Evolutionary conservation across 2,888 invertebrate genomes (phyloP).

Genomic region (Meliscaeva auricollis): DNA sequence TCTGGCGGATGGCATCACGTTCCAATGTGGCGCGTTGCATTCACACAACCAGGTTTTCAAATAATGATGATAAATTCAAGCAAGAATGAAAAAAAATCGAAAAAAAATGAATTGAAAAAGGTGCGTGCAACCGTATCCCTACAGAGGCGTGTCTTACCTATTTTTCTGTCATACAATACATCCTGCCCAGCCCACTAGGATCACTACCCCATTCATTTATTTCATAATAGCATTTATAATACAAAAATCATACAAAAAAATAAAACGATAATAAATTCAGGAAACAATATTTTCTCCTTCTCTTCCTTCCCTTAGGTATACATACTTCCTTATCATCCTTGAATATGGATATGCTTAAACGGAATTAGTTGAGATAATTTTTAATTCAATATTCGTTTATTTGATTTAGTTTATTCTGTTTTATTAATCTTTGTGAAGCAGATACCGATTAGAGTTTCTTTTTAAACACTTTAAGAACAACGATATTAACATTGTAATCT

Average conservation of each 20-base stretch:
- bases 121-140: constrained; percentile 76
- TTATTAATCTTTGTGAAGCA: no score
- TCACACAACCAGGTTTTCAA: constrained; percentile 69
- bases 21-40: constrained; percentile 71
- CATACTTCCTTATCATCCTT: constrained; percentile 22
- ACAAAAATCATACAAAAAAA: constrained; percentile 71
- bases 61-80: constrained; percentile 75
- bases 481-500: no score
- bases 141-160: constrained; percentile 74
- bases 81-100: constrained; percentile 53
- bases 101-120: constrained; percentile 66
- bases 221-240: constrained; percentile 67
- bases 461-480: no score
- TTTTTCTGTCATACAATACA: constrained; percentile 76
- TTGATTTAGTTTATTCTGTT: background rate
- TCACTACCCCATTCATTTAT: constrained; percentile 74
- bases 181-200: constrained; percentile 74
- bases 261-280: constrained; percentile 74
- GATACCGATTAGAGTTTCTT: no score
- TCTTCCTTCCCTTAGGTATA: constrained; percentile 53
- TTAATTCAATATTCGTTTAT: background rate
- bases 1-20: constrained; percentile 76
- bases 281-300: constrained; percentile 66
- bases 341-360: constrained; percentile 26
- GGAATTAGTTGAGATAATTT: background rate